These are phyloP conservation scores for Morpho deidamia DNA, from an alignment of 2,888 invertebrate species.

Conservation along the genomic window DNA sequence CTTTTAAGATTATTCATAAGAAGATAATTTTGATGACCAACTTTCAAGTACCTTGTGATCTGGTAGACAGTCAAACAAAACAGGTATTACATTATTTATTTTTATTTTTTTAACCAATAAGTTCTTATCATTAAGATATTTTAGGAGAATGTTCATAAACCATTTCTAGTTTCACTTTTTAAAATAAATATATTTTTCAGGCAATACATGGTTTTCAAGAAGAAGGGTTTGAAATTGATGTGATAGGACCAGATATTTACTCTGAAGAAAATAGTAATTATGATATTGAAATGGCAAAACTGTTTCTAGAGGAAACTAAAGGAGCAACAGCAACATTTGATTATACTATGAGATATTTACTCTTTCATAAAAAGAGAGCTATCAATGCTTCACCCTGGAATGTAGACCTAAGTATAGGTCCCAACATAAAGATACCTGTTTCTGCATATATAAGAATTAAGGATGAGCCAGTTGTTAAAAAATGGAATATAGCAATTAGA, in stretches of 20 bases:
- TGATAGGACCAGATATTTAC: constrained; percentile 77
- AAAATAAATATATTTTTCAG: constrained; percentile 31
- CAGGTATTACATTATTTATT: constrained; percentile 14
- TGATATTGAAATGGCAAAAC: constrained; percentile 45
- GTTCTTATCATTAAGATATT: too few relatives aligned
- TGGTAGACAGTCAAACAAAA: constrained; percentile 20
- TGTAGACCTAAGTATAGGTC: constrained; percentile 79
- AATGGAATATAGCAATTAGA: constrained; percentile 53
- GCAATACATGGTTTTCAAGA: constrained; percentile 76
- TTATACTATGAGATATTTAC: constrained; percentile 79
- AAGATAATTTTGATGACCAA: constrained; percentile 83
- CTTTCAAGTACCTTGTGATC: constrained; percentile 58
- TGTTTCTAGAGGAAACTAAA: constrained; percentile 61
- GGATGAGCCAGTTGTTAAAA: constrained; percentile 60
- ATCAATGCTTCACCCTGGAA: constrained; percentile 80
- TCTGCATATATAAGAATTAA: constrained; percentile 74
- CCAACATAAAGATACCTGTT: constrained; percentile 80
- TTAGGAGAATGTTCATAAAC: too few relatives aligned
- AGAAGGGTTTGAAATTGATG: constrained; percentile 77
- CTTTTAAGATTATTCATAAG: constrained; percentile 43
- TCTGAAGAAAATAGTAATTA: constrained; percentile 48
- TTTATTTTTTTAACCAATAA: background rate
- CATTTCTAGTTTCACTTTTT: too few relatives aligned
- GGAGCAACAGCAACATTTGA: constrained; percentile 74
- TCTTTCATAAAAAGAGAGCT: constrained; percentile 73